phyloP scores from a whole-genome alignment of 1,140 invertebrate genomes.

The Drosophila virilis region DNA sequence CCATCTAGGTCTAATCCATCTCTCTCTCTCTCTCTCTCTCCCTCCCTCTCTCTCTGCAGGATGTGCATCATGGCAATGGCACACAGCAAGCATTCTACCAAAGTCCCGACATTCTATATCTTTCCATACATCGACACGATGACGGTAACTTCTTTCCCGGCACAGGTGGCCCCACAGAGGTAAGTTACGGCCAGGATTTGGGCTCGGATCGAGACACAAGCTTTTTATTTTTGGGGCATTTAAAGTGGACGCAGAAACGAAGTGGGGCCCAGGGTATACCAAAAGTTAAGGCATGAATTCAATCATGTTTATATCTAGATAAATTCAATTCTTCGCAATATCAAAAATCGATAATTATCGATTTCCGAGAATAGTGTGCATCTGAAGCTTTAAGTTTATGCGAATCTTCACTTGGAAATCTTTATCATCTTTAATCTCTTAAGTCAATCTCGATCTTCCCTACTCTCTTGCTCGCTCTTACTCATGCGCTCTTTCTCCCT shows the following conservation, averaged over 20 bases:
- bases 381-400: no score
- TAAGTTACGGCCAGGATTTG: slow-evolving; percentile 69
- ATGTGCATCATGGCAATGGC: slow-evolving; percentile 99
- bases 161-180: slow-evolving; percentile 94
- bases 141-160: slow-evolving; percentile 99
- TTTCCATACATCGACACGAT: slow-evolving; percentile 99
- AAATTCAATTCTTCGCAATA: no score
- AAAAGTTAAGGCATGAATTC: no score
- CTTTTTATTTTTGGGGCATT: no score
- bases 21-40: background rate
- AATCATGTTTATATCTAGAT: no score
- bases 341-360: no score
- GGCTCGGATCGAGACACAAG: background rate
- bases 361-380: no score
- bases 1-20: background rate
- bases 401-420: no score
- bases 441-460: no score
- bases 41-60: slow-evolving; percentile 85
- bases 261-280: no score
- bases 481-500: slow-evolving; percentile 3
- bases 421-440: no score
- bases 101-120: slow-evolving; percentile 96
- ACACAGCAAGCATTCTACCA: slow-evolving; percentile 99
- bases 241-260: no score
- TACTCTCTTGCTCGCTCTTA: slow-evolving; percentile 1